Base-by-base conservation (phyloP, 1,140 invertebrate species). In the Drosophila equinoxialis region DNA sequence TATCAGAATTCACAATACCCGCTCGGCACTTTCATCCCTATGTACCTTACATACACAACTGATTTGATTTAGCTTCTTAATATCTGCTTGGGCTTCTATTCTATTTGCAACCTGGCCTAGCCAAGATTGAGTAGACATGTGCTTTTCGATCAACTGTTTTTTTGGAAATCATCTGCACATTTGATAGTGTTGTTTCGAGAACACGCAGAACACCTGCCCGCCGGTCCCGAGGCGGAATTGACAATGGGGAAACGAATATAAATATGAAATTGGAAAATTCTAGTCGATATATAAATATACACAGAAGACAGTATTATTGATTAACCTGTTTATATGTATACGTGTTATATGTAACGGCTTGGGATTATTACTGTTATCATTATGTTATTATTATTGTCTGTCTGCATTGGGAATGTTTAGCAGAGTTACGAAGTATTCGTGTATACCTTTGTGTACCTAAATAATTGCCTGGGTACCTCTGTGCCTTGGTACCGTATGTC, bases 371-470 rank as follows among this genome's bases (percentile, higher is more conserved):
- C 30, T 6, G 6, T 30, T 30, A 30, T 30, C 1, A 30, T 30
- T 30, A 3, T 35, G 10, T 51, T 51, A 51, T 10, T 23, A 23
- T 11, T 51, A 3, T 51, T 51, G 17, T 51, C 45, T 51, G 45
- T 51, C 45, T 51, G 45, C 45, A 51, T 51, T 51, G 45, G 45
- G 45, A 51, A 51, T 51, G 45, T 51, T 51, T 51, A 23, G 17
- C 8, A 23, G 45, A 51, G 45, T 51, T 51, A 51, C 45, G 17
- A 51, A 51, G 11, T 51, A 51, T 20, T 23, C 45, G 45, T 23
- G 23, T 51, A 51, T 51, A 51, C 45, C 45, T 20, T 17, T 51
- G 17, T 51, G 45, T 51, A 51, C 45, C 45, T 51, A 51, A 51
- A 23, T 51, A 11, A 51, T 51, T 23, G 20, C 10, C 37, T 39